phyloP scores from a whole-genome alignment of 2,797 vertebrate species.

The Cyclura pinguis region DNA sequence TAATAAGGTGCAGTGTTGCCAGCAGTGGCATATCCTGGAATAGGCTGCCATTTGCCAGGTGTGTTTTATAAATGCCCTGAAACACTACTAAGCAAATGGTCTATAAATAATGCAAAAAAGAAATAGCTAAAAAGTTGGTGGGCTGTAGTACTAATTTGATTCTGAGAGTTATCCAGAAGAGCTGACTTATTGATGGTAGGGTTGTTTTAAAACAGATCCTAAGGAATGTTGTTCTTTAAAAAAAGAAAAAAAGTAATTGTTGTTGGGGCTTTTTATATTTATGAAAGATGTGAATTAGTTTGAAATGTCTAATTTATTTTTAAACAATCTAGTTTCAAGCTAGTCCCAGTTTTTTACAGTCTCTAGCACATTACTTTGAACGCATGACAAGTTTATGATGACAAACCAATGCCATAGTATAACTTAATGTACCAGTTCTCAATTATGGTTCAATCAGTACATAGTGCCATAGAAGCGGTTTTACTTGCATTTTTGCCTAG shows the following conservation, averaged over 20 bases:
- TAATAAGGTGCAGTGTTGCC: neutral
- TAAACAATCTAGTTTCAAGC: neutral
- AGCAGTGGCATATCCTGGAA: too few relatives aligned
- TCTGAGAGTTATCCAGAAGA: neutral
- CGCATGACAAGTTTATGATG: slow-evolving; percentile 51
- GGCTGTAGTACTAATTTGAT: neutral
- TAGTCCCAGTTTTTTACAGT: slow-evolving; percentile 5
- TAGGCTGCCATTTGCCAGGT: too few relatives aligned
- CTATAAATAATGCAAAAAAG: too few relatives aligned
- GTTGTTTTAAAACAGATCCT: slow-evolving; percentile 16
- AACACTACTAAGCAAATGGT: too few relatives aligned
- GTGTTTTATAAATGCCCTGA: too few relatives aligned
- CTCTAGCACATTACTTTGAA: slow-evolving; percentile 47
- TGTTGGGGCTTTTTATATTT: neutral
- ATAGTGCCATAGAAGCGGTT: slow-evolving; percentile 49
- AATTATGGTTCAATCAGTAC: slow-evolving; percentile 46
- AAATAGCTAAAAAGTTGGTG: neutral
- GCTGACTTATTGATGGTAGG: neutral
- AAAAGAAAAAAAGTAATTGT: neutral
- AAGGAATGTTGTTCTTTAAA: neutral
- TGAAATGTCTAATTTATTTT: slow-evolving; percentile 23
- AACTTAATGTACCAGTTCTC: slow-evolving; percentile 40
- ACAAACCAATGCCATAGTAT: slow-evolving; percentile 55
- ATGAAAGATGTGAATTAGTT: neutral
- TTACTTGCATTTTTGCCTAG: slow-evolving; percentile 64